phyloP scores from a whole-genome alignment of 2,888 invertebrate species.

The Eurois occulta region DNA sequence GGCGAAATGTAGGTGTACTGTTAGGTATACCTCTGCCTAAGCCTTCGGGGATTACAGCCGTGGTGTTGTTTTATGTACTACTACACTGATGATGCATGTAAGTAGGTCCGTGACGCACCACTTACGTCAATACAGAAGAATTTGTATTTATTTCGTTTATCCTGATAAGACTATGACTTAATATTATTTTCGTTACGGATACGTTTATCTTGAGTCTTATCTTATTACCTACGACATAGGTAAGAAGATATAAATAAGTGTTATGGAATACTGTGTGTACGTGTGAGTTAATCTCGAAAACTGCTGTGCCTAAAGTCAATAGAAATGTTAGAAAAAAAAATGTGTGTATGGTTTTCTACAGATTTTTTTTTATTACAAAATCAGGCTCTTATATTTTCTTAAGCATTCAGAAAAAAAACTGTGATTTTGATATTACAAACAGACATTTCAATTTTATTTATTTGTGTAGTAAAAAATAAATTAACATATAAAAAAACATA shows the following conservation, averaged over 20 bases:
- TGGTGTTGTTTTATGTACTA: too few species aligned
- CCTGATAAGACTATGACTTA: constrained; percentile 20
- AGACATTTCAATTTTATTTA: too few species aligned
- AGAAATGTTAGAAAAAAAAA: not conserved
- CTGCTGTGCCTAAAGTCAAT: not conserved
- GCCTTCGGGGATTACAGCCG: not conserved
- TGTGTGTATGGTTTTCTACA: not conserved
- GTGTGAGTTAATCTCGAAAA: constrained; percentile 4
- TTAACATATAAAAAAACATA: too few species aligned
- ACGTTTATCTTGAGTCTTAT: constrained; percentile 20
- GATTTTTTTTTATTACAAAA: too few species aligned
- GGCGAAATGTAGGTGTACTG: not conserved
- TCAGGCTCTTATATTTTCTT: too few species aligned
- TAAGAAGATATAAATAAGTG: constrained; percentile 25
- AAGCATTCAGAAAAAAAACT: too few species aligned
- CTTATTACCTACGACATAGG: not conserved
- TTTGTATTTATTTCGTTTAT: constrained; percentile 1
- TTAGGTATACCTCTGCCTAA: not conserved
- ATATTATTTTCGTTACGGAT: constrained; percentile 34
- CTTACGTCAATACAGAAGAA: constrained; percentile 13
- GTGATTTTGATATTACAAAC: too few species aligned
- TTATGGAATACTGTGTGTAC: not conserved
- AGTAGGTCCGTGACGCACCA: constrained; percentile 11
- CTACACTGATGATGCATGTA: not conserved
- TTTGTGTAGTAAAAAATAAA: too few species aligned